Conservation (phyloP, 2,888 invertebrate species). For the Dryobotodes eremita region DNA sequence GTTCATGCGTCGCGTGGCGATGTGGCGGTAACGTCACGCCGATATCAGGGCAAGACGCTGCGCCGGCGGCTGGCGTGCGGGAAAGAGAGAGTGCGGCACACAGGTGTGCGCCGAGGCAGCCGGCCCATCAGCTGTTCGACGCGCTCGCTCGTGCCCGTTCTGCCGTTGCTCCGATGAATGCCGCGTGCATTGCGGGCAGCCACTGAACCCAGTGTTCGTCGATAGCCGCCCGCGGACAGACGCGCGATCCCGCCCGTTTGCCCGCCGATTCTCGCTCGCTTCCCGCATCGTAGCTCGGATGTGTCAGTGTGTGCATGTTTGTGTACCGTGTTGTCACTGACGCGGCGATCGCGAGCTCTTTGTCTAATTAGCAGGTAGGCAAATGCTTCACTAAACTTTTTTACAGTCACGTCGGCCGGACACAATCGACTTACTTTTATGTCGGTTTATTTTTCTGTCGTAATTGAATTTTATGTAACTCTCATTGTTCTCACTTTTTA, state of each 20-base stretch:
- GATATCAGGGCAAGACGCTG: constrained; percentile 81
- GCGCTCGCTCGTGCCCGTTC: constrained; percentile 80
- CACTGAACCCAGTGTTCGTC: constrained; percentile 84
- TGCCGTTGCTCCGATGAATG: constrained; percentile 73
- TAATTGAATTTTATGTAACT: constrained; percentile 75
- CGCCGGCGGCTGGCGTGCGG: constrained; percentile 78
- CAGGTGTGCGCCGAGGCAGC: constrained; percentile 86
- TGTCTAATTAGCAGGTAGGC: constrained; percentile 90
- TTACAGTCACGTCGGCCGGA: constrained; percentile 66
- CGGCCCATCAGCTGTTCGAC: constrained; percentile 87
- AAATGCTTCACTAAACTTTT: constrained; percentile 81
- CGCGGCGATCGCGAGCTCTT: constrained; percentile 85
- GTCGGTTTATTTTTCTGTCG: constrained; percentile 71
- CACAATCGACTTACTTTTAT: constrained; percentile 70
- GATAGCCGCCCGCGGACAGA: constrained; percentile 83
- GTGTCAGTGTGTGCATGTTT: constrained; percentile 85
- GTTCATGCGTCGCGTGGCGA: constrained; percentile 60
- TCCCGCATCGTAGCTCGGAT: constrained; percentile 73
- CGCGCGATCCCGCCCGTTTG: constrained; percentile 77
- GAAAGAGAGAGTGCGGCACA: constrained; percentile 86
- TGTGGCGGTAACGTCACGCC: constrained; percentile 76
- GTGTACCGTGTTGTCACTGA: constrained; percentile 84
- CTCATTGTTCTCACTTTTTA: constrained; percentile 68
- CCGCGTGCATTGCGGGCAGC: constrained; percentile 74
- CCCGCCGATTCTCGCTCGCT: constrained; percentile 75